These are phyloP conservation scores for Chondrosia reniformis DNA, from an alignment of 37 sponge, comb jelly and placozoan genomes.

Conservation along the genomic window DNA sequence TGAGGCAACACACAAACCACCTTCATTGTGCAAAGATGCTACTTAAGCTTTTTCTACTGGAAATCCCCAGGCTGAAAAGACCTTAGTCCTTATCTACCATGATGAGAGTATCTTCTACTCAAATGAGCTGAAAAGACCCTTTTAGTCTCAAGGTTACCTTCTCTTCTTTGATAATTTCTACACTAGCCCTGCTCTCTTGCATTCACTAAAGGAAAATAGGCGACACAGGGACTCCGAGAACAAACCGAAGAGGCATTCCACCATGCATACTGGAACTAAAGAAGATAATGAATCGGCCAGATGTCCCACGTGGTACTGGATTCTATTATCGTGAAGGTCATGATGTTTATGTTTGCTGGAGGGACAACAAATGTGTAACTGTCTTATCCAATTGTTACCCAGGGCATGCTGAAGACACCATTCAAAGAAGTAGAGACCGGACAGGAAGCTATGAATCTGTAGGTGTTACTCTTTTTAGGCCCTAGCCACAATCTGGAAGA, in stretches of 20 bases:
- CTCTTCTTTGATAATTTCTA: constrained; percentile 46
- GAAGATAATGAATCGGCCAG: neutral
- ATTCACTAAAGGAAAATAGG: constrained; percentile 15
- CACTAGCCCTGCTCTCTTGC: constrained; percentile 33
- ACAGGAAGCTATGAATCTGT: neutral
- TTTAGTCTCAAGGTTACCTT: constrained; percentile 22
- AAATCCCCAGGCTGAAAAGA: no score
- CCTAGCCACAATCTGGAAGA: no score
- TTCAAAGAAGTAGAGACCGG: neutral
- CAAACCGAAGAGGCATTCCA: constrained; percentile 36
- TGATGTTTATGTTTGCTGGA: constrained; percentile 7
- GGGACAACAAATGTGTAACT: constrained; percentile 16
- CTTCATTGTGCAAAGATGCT: no score
- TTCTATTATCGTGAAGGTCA: neutral
- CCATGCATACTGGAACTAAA: neutral
- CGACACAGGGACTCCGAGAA: constrained; percentile 29
- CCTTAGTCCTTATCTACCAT: no score
- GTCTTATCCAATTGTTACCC: constrained; percentile 1
- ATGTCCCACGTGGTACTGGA: constrained; percentile 4
- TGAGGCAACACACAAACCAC: no score
- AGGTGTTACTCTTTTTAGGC: neutral
- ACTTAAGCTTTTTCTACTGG: no score
- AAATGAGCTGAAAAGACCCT: neutral
- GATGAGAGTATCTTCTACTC: no score
- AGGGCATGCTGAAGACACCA: constrained; percentile 1